These are phyloP conservation scores for Agelastica alni DNA, from an alignment of 2,888 invertebrate species.

Conservation along the genomic window DNA sequence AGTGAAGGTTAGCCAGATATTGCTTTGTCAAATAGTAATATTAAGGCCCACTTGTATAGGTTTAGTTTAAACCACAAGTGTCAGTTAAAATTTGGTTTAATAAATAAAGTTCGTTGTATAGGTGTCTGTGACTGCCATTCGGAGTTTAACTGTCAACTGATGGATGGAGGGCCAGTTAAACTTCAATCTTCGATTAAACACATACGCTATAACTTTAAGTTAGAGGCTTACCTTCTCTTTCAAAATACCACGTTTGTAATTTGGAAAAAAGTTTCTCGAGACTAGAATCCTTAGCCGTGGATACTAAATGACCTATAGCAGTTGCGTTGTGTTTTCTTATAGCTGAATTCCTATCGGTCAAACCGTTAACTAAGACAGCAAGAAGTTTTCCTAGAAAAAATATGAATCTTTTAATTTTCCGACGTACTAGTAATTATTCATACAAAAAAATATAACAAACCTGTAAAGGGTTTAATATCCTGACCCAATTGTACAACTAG, in stretches of 20 bases:
- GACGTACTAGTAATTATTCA: not conserved
- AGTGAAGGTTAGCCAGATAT: too few relatives aligned
- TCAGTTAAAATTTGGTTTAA: too few relatives aligned
- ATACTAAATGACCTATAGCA: constrained; percentile 83
- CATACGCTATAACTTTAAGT: too few relatives aligned
- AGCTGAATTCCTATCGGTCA: constrained; percentile 82
- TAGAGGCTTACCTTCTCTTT: constrained; percentile 67
- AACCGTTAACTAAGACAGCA: constrained; percentile 70
- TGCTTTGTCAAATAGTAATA: too few relatives aligned
- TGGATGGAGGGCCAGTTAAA: too few relatives aligned
- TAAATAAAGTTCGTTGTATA: too few relatives aligned
- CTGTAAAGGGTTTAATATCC: constrained; percentile 65
- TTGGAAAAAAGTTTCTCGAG: constrained; percentile 68
- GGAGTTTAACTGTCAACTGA: too few relatives aligned
- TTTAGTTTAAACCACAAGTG: too few relatives aligned
- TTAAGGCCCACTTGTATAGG: too few relatives aligned
- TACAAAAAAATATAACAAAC: constrained; percentile 42
- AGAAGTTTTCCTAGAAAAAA: constrained; percentile 59
- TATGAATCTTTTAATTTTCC: not conserved
- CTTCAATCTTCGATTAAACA: too few relatives aligned
- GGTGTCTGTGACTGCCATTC: too few relatives aligned
- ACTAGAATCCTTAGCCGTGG: constrained; percentile 77
- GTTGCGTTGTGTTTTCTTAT: constrained; percentile 83
- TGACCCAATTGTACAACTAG: constrained; percentile 61
- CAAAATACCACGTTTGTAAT: constrained; percentile 68